These are phyloP conservation scores for Staurois parvus DNA, from an alignment of 2,797 vertebrate genomes.

Conservation along the genomic window DNA sequence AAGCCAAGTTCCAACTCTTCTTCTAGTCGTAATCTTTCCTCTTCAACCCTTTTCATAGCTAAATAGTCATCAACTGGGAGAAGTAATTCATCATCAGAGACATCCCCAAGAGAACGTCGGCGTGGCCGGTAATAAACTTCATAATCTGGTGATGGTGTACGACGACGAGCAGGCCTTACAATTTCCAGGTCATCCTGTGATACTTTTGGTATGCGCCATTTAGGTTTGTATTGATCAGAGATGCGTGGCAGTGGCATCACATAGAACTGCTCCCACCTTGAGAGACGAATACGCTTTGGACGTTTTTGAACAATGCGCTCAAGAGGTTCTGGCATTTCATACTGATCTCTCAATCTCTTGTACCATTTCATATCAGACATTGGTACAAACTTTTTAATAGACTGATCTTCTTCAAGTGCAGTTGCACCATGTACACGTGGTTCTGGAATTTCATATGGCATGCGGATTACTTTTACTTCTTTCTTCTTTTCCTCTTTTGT, in stretches of 20 bases:
- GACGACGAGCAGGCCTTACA: conserved; percentile 92
- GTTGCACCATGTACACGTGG: conserved; percentile 82
- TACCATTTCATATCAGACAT: conserved; percentile 99
- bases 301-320: conserved; percentile 91
- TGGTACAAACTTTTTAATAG: conserved; percentile 95
- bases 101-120: conserved; percentile 91
- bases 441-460: conserved; percentile 93
- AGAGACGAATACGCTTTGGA: conserved; percentile 95
- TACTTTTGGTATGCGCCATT: conserved; percentile 88
- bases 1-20: conserved; percentile 94
- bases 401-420: conserved; percentile 88
- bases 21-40: conserved; percentile 93
- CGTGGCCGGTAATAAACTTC: conserved; percentile 88
- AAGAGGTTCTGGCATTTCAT: conserved; percentile 95
- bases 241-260: conserved; percentile 95
- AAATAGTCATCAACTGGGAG: conserved; percentile 93
- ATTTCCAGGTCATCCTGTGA: conserved; percentile 96
- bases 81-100: conserved; percentile 95
- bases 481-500: conserved; percentile 87
- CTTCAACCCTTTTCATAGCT: conserved; percentile 94
- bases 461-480: conserved; percentile 90
- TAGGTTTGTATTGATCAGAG: conserved; percentile 94
- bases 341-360: conserved; percentile 94
- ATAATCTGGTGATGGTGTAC: conserved; percentile 87
- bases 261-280: conserved; percentile 98